A percentile compares a stretch with the other conserved stretches of the same genome.
Evolutionary conservation across 2,888 invertebrate species (phyloP).

Genomic region (Eueremaeus valkanovi): DNA sequence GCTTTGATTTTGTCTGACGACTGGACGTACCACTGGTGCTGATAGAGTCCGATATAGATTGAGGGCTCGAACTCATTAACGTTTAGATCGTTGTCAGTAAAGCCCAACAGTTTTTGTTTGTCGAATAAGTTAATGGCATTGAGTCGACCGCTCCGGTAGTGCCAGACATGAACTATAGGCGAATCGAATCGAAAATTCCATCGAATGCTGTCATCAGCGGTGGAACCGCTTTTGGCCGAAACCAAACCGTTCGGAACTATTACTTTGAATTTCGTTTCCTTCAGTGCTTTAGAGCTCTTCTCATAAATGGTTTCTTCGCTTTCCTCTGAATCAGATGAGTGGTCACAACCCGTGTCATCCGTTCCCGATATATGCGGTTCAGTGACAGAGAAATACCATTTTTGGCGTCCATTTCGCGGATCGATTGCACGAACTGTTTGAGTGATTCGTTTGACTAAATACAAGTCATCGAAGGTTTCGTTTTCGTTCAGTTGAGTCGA

Average conservation of each 20-base stretch:
- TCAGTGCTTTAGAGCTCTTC: slow-evolving; percentile 45
- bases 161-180: slow-evolving; percentile 84
- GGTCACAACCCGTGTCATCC: slow-evolving; percentile 41
- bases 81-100: neutral
- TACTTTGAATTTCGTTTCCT: slow-evolving; percentile 43
- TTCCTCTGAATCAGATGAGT: slow-evolving; percentile 8
- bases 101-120: slow-evolving; percentile 41
- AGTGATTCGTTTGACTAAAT: slow-evolving; percentile 75
- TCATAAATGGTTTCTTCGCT: slow-evolving; percentile 52
- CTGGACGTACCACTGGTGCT: slow-evolving; percentile 41
- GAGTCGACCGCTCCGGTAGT: slow-evolving; percentile 64
- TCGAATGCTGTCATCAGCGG: slow-evolving; percentile 44
- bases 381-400: slow-evolving; percentile 96
- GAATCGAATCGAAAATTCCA: slow-evolving; percentile 63
- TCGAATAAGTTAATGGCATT: slow-evolving; percentile 69
- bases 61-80: slow-evolving; percentile 23
- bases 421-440: slow-evolving; percentile 87
- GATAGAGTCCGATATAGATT: slow-evolving; percentile 38
- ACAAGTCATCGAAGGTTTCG: slow-evolving; percentile 57
- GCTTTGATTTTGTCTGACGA: slow-evolving; percentile 22
- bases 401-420: slow-evolving; percentile 76
- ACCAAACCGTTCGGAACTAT: slow-evolving; percentile 48
- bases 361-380: slow-evolving; percentile 53
- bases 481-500: slow-evolving; percentile 57
- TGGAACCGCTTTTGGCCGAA: slow-evolving; percentile 58